phyloP scores from a whole-genome alignment of 2,888 invertebrate genomes.

The Carcina quercana region DNA sequence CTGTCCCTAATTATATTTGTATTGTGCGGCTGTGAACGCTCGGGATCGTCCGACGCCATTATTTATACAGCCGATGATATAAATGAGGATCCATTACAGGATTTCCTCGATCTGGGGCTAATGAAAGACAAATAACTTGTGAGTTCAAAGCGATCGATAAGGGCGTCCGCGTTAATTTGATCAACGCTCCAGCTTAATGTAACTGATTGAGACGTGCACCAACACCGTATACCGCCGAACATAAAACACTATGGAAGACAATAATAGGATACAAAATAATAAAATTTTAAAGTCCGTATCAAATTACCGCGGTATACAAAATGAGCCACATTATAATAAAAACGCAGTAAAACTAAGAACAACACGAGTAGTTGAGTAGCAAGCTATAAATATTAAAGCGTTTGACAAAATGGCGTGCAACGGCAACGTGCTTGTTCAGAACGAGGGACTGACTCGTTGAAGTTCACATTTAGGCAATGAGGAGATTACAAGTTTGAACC shows the following conservation, averaged over 20 bases:
- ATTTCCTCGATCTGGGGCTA: constrained; percentile 60
- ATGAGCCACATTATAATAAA: constrained; percentile 39
- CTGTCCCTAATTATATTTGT: constrained; percentile 55
- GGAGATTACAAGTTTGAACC: constrained; percentile 18
- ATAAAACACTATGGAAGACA: constrained; percentile 13
- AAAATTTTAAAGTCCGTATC: constrained; percentile 32
- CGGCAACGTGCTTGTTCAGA: constrained; percentile 18
- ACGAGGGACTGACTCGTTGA: constrained; percentile 20
- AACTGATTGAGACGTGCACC: constrained; percentile 7
- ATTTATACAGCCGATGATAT: constrained; percentile 59
- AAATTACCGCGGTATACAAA: constrained; percentile 32
- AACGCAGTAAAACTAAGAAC: constrained; percentile 36
- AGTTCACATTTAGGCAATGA: constrained; percentile 16
- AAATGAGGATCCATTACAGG: constrained; percentile 63
- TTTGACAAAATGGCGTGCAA: constrained; percentile 33
- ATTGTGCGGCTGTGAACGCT: constrained; percentile 36
- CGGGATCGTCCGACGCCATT: constrained; percentile 42
- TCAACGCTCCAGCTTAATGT: constrained; percentile 29
- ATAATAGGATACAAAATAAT: constrained; percentile 20
- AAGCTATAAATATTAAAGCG: constrained; percentile 34
- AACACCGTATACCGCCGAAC: too few relatives aligned
- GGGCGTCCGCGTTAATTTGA: constrained; percentile 49
- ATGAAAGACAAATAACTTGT: constrained; percentile 62
- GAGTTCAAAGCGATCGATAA: constrained; percentile 55
- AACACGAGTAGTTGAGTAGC: constrained; percentile 26